Evolutionary conservation across 2,797 vertebrate species (phyloP), one percentile per base, ranked within the genome.

Genomic region (Sandelia bainsii): DNA sequence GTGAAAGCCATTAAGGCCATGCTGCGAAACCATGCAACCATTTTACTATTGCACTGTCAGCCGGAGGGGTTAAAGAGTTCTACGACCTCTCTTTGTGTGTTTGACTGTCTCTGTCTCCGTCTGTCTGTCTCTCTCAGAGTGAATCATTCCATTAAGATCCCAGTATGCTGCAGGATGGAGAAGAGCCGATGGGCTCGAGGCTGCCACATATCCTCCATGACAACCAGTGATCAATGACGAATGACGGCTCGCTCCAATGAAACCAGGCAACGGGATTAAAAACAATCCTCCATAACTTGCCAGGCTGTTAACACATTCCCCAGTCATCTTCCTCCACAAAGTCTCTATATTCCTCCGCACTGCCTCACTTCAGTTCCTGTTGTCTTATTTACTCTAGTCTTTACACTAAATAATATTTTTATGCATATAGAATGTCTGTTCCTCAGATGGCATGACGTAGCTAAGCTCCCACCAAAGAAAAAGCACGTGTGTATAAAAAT

Each of bases 221-320:
- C 90, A 87, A 74, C 81, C 81, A 81, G 75, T 80, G 88, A 89
- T 91, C 75, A 58, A 87, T 88, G 89, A 85, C 75, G 54, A 88
- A 92, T 88, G 72, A 84, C 68, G 59, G 63, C 51, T 45, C 39
- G 56, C 60, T 66, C 77, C 82, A 87, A 91, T 89, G 83, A 89
- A 88, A 88, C 59, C 77, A 68, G 76, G 75, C 77, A 58, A 69
- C 74, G 67, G 86, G 85, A 87, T 87, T 89, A 86, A 86, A 89
- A 84, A 79, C 72, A 80, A 69, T 51, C 77, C 84, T 75, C 74
- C 69, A 57, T 64, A 82, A 86, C 81, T 77, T 49, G 78, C 64
- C 52, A 50, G n/a, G 13, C 77, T 40, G 46, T 75, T 52, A 69
- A 82, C 69, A 62, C 20, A 42, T 62, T 63, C 49, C 45, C 20